phyloP scores from a whole-genome alignment of 2,888 invertebrate genomes.

The Ariolimax columbianus region DNA sequence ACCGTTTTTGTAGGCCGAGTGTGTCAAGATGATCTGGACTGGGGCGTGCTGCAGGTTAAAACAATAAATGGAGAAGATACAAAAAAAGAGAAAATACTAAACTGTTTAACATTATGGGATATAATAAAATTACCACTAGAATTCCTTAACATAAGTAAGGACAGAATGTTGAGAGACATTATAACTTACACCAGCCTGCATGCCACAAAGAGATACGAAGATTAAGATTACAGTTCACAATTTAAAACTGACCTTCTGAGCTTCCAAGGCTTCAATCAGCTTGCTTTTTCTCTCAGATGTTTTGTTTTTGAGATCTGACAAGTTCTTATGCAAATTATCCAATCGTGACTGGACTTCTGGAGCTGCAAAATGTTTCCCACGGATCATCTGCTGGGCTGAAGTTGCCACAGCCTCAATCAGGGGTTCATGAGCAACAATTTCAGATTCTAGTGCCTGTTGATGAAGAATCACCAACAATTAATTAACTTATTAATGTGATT shows the following conservation, averaged over 20 bases:
- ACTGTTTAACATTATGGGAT: too few relatives aligned
- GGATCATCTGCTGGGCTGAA: slow-evolving; percentile 88
- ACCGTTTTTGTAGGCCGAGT: too few relatives aligned
- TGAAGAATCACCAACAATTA: too few relatives aligned
- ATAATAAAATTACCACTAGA: too few relatives aligned
- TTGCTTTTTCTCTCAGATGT: slow-evolving; percentile 82
- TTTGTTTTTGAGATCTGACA: slow-evolving; percentile 85
- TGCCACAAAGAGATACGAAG: background rate
- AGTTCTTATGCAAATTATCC: slow-evolving; percentile 85
- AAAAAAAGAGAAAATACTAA: too few relatives aligned
- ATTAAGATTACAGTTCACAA: background rate
- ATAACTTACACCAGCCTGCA: background rate
- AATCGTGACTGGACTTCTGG: slow-evolving; percentile 85
- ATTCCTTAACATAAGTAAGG: too few relatives aligned
- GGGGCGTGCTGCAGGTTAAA: too few relatives aligned
- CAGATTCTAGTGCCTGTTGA: slow-evolving; percentile 87
- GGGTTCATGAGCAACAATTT: slow-evolving; percentile 91
- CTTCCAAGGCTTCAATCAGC: slow-evolving; percentile 89
- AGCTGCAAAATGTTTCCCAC: slow-evolving; percentile 91
- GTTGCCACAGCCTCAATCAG: slow-evolving; percentile 86
- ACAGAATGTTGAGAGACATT: too few relatives aligned
- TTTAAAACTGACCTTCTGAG: slow-evolving; percentile 84
- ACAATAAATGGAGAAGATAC: too few relatives aligned
- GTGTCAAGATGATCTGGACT: too few relatives aligned
- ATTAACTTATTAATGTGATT: too few relatives aligned